Evolutionary conservation across 92 coral and sea anemone genomes (phyloP), one percentile per base, ranked within the genome.

Genomic region (Porites rus): DNA sequence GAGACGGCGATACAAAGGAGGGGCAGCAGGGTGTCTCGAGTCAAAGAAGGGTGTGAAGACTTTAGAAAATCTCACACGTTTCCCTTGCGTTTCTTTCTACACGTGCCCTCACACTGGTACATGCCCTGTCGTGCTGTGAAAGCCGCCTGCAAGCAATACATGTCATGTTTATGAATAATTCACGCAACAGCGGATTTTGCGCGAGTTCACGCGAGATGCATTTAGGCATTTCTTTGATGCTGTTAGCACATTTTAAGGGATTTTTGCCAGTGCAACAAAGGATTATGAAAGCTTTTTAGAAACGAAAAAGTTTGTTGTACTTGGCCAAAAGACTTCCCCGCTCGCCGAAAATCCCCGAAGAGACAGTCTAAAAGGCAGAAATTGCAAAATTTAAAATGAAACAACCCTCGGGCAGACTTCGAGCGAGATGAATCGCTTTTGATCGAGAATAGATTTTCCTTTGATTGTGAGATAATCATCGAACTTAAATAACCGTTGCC

Each of bases 141-240:
- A 69, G 83, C 83, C 83, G 60, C 72, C 72, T 59, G 83, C 72
- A 46, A 64, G 59, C 2, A 69, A 64, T 61, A 69, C 85, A 59
- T 58, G 75, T 81, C 64, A 81, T 59, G 43, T 38, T 9, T 76
- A 81, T 81, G 77, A 69, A 81, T 81, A 28, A 81, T 81, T 70
- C 56, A 70, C 75, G 7, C 56, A 21, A 8, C 69, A 31, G 58
- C 19, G 59, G 77, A 71, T 14, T 54, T 14, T 69, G 56, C 67
- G 77, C 77, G 86, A 19, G 51, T 72, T 28, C 77, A 66, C 65
- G 78, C 60, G 69, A 71, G 69, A 21, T 7, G 71, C 38, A 18
- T 19, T 6, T 81, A 4, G 11, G 0, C 16, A 56, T n/a, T 54
- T 25, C 67, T 54, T 54, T 74, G 75, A 80, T 68, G 28, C 14